phyloP scores from a whole-genome alignment of 2,113 vertebrate genomes.

The Muntiacus muntjak region DNA sequence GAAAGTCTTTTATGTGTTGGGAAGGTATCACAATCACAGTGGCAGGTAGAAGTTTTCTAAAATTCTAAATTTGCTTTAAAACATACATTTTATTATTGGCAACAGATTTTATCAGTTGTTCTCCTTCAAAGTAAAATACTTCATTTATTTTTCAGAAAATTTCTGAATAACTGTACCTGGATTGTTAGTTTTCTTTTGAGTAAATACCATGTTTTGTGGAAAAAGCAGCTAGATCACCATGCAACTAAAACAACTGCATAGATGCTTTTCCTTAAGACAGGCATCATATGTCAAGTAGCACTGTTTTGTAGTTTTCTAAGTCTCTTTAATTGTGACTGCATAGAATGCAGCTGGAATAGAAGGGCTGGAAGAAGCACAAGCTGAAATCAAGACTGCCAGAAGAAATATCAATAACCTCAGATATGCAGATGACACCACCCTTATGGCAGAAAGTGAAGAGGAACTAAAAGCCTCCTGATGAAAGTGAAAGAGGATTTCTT shows the following conservation, averaged over 20 bases:
- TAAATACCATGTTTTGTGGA: background rate
- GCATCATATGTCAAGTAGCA: background rate
- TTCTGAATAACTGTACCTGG: background rate
- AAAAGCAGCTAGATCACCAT: background rate
- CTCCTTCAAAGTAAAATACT: background rate
- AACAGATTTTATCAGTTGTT: constrained; percentile 17
- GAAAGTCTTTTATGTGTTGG: background rate
- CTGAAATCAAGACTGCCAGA: too few species aligned
- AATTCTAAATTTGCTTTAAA: constrained; percentile 33
- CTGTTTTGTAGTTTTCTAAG: background rate
- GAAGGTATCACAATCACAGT: background rate
- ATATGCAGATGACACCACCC: too few species aligned
- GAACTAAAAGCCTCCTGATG: too few species aligned
- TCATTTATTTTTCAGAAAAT: constrained; percentile 2
- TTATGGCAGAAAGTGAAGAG: too few species aligned
- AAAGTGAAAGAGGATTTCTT: too few species aligned
- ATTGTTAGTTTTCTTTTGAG: constrained; percentile 3
- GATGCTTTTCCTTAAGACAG: background rate
- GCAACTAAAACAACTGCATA: background rate
- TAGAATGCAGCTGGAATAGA: background rate
- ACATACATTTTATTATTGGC: background rate
- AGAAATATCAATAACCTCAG: too few species aligned
- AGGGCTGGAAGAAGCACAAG: too few species aligned
- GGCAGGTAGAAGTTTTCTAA: background rate
- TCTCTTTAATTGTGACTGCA: background rate